Evolutionary conservation across 2,888 invertebrate genomes (phyloP).

Genomic region (Isoperla grammatica): DNA sequence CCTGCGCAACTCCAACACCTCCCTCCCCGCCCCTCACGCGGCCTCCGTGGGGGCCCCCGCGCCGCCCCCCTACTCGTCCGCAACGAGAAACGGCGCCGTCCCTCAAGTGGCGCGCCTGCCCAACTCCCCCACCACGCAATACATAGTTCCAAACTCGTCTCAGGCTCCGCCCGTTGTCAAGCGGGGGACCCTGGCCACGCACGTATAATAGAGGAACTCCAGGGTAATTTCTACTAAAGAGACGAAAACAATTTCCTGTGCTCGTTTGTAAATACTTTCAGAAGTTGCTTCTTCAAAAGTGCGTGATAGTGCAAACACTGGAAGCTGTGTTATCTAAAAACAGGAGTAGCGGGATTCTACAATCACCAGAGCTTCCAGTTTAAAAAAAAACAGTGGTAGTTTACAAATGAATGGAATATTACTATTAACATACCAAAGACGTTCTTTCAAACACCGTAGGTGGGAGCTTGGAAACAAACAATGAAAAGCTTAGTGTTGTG

Average conservation of each 20-base stretch:
- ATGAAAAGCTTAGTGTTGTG: neutral
- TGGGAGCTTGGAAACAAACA: constrained; percentile 3
- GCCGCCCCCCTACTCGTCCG: constrained; percentile 35
- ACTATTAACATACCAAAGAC: constrained; percentile 29
- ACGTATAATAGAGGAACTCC: constrained; percentile 43
- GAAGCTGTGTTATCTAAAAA: constrained; percentile 19
- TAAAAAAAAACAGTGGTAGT: constrained; percentile 23
- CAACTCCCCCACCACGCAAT: constrained; percentile 48
- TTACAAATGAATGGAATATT: constrained; percentile 22
- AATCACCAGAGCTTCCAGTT: constrained; percentile 32
- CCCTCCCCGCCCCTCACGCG: constrained; percentile 58
- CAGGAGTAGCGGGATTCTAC: constrained; percentile 23
- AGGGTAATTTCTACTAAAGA: constrained; percentile 16
- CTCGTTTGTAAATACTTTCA: constrained; percentile 8
- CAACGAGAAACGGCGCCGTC: constrained; percentile 45
- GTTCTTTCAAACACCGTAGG: constrained; percentile 16
- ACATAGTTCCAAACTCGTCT: constrained; percentile 52
- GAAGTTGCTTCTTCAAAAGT: constrained; percentile 23
- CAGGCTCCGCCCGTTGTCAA: constrained; percentile 51
- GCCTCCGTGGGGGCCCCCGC: constrained; percentile 43
- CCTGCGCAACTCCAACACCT: constrained; percentile 60
- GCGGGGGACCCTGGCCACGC: constrained; percentile 59
- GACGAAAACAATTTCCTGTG: constrained; percentile 6
- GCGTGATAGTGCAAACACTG: constrained; percentile 24
- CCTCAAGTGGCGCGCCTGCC: constrained; percentile 51